A percentile compares a stretch with the other conserved stretches of the same genome.
Conservation (phyloP, 2,113 vertebrate species). For the Ceyx cyanopectus region DNA sequence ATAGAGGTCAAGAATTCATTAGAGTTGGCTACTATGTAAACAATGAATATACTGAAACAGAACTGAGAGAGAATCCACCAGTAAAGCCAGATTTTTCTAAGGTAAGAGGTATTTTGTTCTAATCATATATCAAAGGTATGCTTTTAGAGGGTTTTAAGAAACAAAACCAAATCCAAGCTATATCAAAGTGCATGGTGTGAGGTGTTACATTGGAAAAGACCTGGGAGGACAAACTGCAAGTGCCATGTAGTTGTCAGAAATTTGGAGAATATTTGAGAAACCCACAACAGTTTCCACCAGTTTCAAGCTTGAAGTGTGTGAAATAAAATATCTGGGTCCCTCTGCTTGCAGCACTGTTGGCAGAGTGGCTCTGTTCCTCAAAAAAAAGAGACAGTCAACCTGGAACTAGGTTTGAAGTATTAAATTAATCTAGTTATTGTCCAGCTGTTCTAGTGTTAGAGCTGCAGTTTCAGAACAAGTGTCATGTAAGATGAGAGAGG, state of each 20-base stretch:
- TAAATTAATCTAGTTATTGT: background rate
- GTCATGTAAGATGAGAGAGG: background rate
- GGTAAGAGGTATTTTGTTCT: constrained; percentile 68
- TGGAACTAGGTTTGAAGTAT: background rate
- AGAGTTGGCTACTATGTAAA: constrained; percentile 88
- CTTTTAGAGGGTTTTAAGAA: background rate
- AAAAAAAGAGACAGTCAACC: background rate
- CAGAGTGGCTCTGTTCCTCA: background rate
- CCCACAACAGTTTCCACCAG: background rate
- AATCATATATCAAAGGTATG: background rate
- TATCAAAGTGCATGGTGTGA: background rate
- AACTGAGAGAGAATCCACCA: constrained; percentile 85
- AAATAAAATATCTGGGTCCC: background rate
- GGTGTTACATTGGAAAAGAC: background rate
- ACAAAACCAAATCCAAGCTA: background rate
- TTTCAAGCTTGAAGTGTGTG: background rate
- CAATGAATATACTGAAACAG: constrained; percentile 87
- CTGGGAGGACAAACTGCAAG: background rate
- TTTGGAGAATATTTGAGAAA: background rate
- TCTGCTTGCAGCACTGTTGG: background rate
- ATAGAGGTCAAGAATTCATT: constrained; percentile 87
- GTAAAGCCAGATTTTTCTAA: constrained; percentile 88
- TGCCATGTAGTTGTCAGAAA: background rate
- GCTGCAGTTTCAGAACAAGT: background rate
- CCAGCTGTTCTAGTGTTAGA: background rate